phyloP scores from a whole-genome alignment of 2,888 invertebrate species.

The Yponomeuta evonymella region DNA sequence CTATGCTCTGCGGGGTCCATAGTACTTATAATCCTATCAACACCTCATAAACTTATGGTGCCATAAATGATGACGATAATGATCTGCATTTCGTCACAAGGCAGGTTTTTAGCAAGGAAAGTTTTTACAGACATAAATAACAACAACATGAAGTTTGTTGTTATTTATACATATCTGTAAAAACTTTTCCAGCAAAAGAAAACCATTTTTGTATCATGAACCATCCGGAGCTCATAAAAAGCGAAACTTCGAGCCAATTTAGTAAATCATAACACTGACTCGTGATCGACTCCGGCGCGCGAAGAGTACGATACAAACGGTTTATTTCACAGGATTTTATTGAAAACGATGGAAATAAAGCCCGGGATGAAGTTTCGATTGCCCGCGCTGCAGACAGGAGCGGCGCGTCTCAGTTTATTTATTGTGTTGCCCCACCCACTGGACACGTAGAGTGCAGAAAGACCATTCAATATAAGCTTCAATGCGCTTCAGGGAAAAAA shows the following conservation, averaged over 20 bases:
- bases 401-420: conserved; percentile 66
- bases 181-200: background rate
- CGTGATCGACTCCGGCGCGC: background rate
- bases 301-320: conserved; percentile 21
- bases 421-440: conserved; percentile 56
- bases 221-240: background rate
- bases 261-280: background rate
- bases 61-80: too few relatives aligned
- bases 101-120: too few relatives aligned
- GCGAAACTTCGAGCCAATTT: background rate
- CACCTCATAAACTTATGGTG: too few relatives aligned
- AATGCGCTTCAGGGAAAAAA: too few relatives aligned
- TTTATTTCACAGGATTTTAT: conserved; percentile 67
- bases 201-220: background rate
- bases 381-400: conserved; percentile 64
- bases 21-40: too few relatives aligned
- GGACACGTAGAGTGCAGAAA: conserved; percentile 23
- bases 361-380: conserved; percentile 72
- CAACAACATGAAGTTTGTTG: too few relatives aligned
- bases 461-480: background rate
- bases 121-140: too few relatives aligned
- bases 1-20: too few relatives aligned
- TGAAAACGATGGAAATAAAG: conserved; percentile 61
- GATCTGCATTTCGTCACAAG: too few relatives aligned
- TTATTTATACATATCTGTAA: too few relatives aligned